A percentile compares a stretch with the other conserved stretches of the same genome.
phyloP scores from a whole-genome alignment of 2,888 invertebrate genomes.

The Macaria notata region DNA sequence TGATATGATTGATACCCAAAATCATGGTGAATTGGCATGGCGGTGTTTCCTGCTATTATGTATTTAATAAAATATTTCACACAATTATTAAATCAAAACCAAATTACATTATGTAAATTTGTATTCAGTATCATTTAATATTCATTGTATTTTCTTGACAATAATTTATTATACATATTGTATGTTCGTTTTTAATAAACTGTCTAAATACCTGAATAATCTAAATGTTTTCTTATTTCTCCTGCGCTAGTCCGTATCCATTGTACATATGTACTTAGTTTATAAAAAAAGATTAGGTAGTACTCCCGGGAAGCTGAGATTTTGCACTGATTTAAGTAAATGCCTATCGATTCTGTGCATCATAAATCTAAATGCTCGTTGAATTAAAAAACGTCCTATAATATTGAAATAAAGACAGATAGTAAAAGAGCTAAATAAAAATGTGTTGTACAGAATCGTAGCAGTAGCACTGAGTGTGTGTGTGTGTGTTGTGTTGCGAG shows the following conservation, averaged over 20 bases:
- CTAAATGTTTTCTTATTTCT: slow-evolving; percentile 40
- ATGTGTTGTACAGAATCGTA: slow-evolving; percentile 9
- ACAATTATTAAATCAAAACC: too few species aligned
- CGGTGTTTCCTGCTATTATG: too few species aligned
- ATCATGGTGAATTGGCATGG: too few species aligned
- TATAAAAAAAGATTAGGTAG: background rate
- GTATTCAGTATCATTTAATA: background rate
- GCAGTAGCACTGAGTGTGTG: slow-evolving; percentile 35
- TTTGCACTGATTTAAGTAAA: slow-evolving; percentile 26
- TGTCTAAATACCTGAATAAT: slow-evolving; percentile 39
- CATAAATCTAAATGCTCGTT: background rate
- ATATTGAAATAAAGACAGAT: too few species aligned
- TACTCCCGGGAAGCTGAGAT: slow-evolving; percentile 71
- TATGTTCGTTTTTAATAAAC: slow-evolving; percentile 50
- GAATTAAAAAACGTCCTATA: background rate
- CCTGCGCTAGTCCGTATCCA: slow-evolving; percentile 5
- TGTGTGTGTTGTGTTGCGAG: slow-evolving; percentile 40
- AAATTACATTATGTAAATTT: too few species aligned
- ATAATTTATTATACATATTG: slow-evolving; percentile 4
- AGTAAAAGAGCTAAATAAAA: too few species aligned
- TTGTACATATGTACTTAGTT: background rate
- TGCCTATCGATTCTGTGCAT: too few species aligned
- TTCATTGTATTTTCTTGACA: slow-evolving; percentile 11
- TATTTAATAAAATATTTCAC: too few species aligned
- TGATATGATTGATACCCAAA: too few species aligned